Conservation (phyloP, 2,797 vertebrate species). For the Tapera naevia region DNA sequence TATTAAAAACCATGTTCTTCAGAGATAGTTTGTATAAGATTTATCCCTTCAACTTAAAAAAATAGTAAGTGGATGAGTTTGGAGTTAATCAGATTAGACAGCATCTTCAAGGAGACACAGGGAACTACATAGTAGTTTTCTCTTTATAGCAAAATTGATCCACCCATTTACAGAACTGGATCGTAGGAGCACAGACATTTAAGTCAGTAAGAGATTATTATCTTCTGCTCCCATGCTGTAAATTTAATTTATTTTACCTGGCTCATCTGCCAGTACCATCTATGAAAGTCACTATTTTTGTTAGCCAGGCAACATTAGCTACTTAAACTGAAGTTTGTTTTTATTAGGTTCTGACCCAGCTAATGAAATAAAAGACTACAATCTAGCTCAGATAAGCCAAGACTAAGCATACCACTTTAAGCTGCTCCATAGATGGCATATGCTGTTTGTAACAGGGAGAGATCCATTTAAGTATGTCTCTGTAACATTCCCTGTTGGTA, state of each 20-base stretch:
- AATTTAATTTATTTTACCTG: neutral
- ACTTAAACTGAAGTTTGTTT: neutral
- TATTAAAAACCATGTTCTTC: neutral
- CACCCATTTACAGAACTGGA: slow-evolving; percentile 19
- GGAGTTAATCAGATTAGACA: slow-evolving; percentile 37
- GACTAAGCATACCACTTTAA: neutral
- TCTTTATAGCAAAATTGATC: slow-evolving; percentile 50
- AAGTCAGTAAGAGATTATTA: neutral
- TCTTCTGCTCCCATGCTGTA: neutral
- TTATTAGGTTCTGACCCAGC: neutral
- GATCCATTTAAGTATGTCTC: neutral
- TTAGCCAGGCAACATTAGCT: neutral
- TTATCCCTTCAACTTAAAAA: neutral
- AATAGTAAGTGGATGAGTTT: neutral
- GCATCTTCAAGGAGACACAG: neutral
- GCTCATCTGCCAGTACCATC: neutral
- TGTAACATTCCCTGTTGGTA: neutral
- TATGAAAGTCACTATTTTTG: neutral
- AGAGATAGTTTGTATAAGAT: neutral
- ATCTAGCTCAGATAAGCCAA: neutral
- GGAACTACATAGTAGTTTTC: neutral
- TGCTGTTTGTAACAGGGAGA: neutral
- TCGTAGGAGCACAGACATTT: neutral
- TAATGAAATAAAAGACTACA: neutral
- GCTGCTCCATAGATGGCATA: neutral